Evolutionary conservation across 37 sponge, comb jelly and placozoan species (phyloP), one percentile per base, ranked within the genome.

Genomic region (Sycon ciliatum): DNA sequence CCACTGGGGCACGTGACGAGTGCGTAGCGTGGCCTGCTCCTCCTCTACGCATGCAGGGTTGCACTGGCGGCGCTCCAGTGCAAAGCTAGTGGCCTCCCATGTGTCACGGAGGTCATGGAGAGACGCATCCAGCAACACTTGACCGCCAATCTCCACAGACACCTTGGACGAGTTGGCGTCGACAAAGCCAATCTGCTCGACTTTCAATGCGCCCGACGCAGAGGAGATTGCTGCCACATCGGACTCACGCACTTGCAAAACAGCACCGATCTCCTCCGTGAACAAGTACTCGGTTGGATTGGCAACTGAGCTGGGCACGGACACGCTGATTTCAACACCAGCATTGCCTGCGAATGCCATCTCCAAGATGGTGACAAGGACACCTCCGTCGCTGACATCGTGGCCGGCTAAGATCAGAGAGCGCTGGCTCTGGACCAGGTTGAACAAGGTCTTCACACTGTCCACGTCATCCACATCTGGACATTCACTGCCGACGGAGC

Each of bases 331-430:
- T 49, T 49, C 20, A 20, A 49, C 20, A 22, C 70, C 70, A 22
- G 9, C n/a, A 20, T 68, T 68, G 49, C 70, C 70, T 11, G 70
- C 70, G n/a, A 68, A 68, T 36, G 70, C 70, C 70, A 68, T 68
- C 31, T 68, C 70, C 11, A 68, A 49, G 9, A 68, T 18, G 16
- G 23, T 22, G n/a, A 52, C 31, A 22, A 55, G 52, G 20, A 68
- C 52, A 24, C 70, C 70, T 22, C 70, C 70, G n/a, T 68, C 70
- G 70, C 70, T 68, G 9, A 68, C 56, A 22, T 68, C 70, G n/a
- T 68, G 70, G 31, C 70, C 70, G 18, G 70, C 11, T 13, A 55
- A 11, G 56, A 38, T 20, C 7, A 68, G 70, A 53, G 7, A 13
- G 11, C 20, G 9, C 9, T 38, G 39, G 11, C 9, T 11, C 54